Evolutionary conservation across 2,888 invertebrate genomes (phyloP).

Genomic region (Pecten maximus): DNA sequence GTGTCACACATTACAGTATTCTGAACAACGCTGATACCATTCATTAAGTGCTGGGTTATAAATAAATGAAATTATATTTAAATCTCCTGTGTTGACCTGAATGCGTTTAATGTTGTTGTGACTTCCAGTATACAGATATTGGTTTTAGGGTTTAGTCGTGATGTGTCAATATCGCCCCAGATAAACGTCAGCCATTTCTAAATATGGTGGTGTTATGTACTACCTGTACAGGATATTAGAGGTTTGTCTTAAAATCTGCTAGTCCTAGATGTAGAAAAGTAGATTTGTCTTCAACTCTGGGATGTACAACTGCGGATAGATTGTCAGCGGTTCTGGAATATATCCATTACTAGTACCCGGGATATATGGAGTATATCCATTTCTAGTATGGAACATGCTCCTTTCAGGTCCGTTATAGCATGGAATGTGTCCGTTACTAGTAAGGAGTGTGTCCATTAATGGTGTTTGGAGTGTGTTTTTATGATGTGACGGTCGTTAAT

Average conservation of each 20-base stretch:
- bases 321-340: neutral
- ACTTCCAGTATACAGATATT: neutral
- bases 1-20: neutral
- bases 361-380: too few species aligned
- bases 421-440: neutral
- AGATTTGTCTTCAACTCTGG: neutral
- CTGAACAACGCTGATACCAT: neutral
- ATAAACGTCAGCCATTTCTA: conserved; percentile 22
- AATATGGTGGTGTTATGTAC: neutral
- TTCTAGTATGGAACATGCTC: too few species aligned
- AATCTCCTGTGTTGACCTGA: neutral
- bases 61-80: conserved; percentile 18
- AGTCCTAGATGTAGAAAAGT: neutral
- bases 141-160: neutral
- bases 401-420: too few species aligned
- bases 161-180: neutral
- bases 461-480: neutral
- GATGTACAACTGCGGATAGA: neutral
- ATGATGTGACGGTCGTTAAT: neutral
- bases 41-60: conserved; percentile 14
- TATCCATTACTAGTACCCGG: too few species aligned
- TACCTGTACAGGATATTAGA: neutral
- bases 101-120: conserved; percentile 3
- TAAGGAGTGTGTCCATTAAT: neutral
- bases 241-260: neutral